These are phyloP conservation scores for Anthopleura xanthogrammica DNA, from an alignment of 92 coral and sea anemone genomes.

Conservation along the genomic window DNA sequence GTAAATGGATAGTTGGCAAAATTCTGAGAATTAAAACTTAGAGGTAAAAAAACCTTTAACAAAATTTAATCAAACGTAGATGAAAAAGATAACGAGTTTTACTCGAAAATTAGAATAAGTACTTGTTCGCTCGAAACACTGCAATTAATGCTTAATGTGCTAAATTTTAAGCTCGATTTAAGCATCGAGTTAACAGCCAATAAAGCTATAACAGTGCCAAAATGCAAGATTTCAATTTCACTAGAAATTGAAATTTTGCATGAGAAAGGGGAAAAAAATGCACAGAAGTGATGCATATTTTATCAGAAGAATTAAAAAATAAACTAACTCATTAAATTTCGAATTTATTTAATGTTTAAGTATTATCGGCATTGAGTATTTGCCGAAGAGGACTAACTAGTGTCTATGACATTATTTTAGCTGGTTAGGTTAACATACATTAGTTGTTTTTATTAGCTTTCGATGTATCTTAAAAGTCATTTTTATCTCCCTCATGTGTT, in stretches of 20 bases:
- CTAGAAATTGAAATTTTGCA: neutral
- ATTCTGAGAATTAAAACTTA: neutral
- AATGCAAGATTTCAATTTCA: neutral
- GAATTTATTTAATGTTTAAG: neutral
- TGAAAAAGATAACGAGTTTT: neutral
- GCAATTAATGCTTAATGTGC: neutral
- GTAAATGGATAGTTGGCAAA: neutral
- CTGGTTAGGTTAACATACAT: neutral
- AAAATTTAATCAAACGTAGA: neutral
- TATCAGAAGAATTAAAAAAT: neutral
- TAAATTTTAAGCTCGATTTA: neutral
- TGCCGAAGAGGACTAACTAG: neutral
- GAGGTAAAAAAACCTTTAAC: neutral
- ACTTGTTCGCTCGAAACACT: neutral
- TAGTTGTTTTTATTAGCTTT: neutral
- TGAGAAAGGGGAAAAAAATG: neutral
- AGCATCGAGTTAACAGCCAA: neutral
- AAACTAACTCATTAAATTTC: slow-evolving; percentile 5
- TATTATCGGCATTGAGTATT: neutral
- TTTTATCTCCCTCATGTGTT: neutral
- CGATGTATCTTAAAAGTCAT: neutral
- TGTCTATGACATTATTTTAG: neutral
- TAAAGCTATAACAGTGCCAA: neutral
- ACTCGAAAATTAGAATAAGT: neutral
- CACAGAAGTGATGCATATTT: neutral